Evolutionary conservation across 2,113 vertebrate species (phyloP).

Genomic region (Prietella phreatophila): DNA sequence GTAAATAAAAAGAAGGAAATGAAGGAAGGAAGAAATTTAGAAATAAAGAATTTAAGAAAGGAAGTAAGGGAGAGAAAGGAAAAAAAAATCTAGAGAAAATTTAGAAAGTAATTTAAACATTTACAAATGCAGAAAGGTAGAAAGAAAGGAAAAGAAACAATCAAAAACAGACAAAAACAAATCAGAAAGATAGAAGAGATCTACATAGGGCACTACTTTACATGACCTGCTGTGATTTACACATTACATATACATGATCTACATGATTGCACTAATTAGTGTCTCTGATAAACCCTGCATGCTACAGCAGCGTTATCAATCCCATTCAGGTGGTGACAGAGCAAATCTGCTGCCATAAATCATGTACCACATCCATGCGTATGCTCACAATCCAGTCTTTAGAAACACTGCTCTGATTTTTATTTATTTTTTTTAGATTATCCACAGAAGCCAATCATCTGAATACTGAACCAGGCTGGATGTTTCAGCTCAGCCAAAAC

Average conservation of each 20-base stretch:
- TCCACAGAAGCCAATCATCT: conserved; percentile 14
- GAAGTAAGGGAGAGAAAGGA: background rate
- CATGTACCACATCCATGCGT: conserved; percentile 1
- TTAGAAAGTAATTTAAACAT: conserved; percentile 16
- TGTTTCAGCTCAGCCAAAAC: conserved; percentile 5
- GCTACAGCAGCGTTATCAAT: conserved; percentile 23
- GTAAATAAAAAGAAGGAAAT: conserved; percentile 15
- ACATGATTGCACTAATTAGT: conserved; percentile 22
- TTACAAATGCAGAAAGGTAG: background rate
- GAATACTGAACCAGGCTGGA: conserved; percentile 11
- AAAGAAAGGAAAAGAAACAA: background rate
- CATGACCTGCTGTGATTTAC: background rate
- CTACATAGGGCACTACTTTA: conserved; percentile 24
- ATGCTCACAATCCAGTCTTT: background rate
- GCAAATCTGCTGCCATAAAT: conserved; percentile 9
- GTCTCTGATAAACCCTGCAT: conserved; percentile 10
- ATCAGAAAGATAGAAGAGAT: conserved; percentile 43
- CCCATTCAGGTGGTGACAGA: conserved; percentile 14
- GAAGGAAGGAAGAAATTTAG: no score
- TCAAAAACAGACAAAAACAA: background rate
- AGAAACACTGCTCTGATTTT: conserved; percentile 10
- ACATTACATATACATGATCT: background rate
- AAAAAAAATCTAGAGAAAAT: background rate
- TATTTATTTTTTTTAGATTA: conserved; percentile 30
- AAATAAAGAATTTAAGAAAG: background rate